Conservation (phyloP, 2,797 vertebrate genomes). For the Hybognathus amarus region DNA sequence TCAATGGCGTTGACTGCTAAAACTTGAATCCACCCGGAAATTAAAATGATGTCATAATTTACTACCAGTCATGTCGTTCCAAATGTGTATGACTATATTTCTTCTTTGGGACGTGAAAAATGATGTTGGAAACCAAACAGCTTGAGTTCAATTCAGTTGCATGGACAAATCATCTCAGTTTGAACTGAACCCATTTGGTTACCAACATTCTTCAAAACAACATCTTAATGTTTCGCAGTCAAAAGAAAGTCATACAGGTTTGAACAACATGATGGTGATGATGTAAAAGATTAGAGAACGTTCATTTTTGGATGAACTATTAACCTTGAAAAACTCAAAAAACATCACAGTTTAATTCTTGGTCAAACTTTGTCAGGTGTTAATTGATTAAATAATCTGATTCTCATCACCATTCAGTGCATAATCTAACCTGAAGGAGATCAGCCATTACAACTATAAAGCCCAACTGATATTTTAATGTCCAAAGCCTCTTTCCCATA, state of each 20-base stretch:
- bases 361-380: slow-evolving; percentile 21
- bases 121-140: background rate
- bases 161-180: too few relatives aligned
- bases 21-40: too few relatives aligned
- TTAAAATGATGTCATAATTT: background rate
- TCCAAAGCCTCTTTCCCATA: slow-evolving; percentile 32
- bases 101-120: background rate
- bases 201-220: background rate
- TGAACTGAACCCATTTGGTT: background rate
- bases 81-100: too few relatives aligned
- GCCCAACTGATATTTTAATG: slow-evolving; percentile 32
- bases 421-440: slow-evolving; percentile 34
- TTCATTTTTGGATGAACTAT: background rate
- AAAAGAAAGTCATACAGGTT: background rate
- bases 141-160: too few relatives aligned
- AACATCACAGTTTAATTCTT: background rate
- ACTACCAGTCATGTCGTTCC: too few relatives aligned
- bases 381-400: slow-evolving; percentile 35
- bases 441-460: slow-evolving; percentile 6
- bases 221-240: background rate
- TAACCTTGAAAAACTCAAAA: background rate
- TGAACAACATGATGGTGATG: background rate
- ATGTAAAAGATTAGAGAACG: background rate
- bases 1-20: too few relatives aligned
- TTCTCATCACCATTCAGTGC: slow-evolving; percentile 32